Percentiles rank a stretch among this genome's conserved stretches.
Evolutionary conservation across 2,888 invertebrate genomes (phyloP).

Genomic region (Brachynemurus nebulosus): DNA sequence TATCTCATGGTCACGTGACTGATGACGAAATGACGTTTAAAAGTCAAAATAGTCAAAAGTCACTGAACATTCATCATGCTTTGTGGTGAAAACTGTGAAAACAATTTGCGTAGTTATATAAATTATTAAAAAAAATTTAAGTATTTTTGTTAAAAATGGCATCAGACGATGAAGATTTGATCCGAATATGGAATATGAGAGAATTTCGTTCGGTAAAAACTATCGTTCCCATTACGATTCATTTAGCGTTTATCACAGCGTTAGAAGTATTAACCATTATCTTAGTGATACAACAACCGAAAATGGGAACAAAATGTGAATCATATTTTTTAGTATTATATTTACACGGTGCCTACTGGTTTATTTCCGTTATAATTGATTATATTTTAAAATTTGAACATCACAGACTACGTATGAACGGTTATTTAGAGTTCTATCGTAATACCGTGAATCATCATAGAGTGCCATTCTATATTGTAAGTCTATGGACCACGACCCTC

Average conservation of each 20-base stretch:
- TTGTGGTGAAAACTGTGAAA: too few species aligned
- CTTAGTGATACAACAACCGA: constrained; percentile 28
- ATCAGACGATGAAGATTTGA: constrained; percentile 2
- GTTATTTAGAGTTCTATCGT: constrained; percentile 54
- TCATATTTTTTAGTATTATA: constrained; percentile 46
- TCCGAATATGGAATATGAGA: not conserved
- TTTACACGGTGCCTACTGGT: constrained; percentile 41
- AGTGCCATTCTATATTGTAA: constrained; percentile 45
- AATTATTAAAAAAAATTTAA: too few species aligned
- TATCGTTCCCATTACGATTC: constrained; percentile 25
- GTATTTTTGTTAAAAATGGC: too few species aligned
- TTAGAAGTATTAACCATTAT: constrained; percentile 28
- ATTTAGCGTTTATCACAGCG: constrained; percentile 25
- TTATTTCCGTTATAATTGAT: constrained; percentile 41
- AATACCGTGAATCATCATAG: constrained; percentile 42
- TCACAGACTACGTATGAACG: constrained; percentile 43
- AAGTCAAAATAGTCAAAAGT: too few species aligned
- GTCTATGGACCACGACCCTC: constrained; percentile 44
- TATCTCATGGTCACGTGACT: too few species aligned
- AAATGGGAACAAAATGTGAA: constrained; percentile 33
- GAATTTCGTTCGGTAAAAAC: constrained; percentile 28
- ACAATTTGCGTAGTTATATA: too few species aligned
- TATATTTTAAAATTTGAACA: constrained; percentile 43
- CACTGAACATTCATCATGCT: too few species aligned
- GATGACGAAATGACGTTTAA: too few species aligned